phyloP scores from a whole-genome alignment of 2,888 invertebrate genomes.

The Yponomeuta plumbellus region DNA sequence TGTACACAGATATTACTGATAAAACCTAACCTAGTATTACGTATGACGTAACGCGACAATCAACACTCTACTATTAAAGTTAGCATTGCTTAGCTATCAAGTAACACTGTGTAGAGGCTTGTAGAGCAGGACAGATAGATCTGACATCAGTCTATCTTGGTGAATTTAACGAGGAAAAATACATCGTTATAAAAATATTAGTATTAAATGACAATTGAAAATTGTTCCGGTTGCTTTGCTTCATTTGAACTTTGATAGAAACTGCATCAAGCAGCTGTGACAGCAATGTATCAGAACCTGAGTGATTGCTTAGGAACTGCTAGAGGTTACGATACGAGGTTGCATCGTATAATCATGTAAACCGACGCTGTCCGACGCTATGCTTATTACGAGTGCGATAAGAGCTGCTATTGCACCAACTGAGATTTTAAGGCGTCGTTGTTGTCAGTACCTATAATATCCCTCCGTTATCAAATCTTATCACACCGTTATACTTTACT shows the following conservation, averaged over 20 bases:
- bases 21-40: not conserved
- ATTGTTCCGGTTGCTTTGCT: not conserved
- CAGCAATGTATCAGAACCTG: not conserved
- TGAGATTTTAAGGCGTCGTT: too few relatives aligned
- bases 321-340: too few relatives aligned
- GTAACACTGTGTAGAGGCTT: too few relatives aligned
- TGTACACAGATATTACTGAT: not conserved
- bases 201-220: not conserved
- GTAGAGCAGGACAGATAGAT: too few relatives aligned
- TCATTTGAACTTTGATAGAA: not conserved
- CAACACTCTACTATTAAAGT: not conserved
- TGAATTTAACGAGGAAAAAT: not conserved
- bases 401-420: too few relatives aligned
- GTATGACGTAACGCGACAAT: not conserved
- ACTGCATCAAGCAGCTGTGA: not conserved
- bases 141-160: not conserved
- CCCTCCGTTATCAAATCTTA: not conserved
- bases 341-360: too few relatives aligned
- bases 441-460: too few relatives aligned
- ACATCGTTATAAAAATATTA: not conserved
- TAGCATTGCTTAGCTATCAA: not conserved
- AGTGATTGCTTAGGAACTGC: not conserved
- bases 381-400: too few relatives aligned
- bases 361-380: too few relatives aligned
- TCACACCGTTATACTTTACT: not conserved